Percentiles rank a stretch among this genome's conserved stretches.
These are phyloP conservation scores for Sinodicranocentrus sp. DNA, from an alignment of 2,888 invertebrate genomes.

Conservation along the genomic window DNA sequence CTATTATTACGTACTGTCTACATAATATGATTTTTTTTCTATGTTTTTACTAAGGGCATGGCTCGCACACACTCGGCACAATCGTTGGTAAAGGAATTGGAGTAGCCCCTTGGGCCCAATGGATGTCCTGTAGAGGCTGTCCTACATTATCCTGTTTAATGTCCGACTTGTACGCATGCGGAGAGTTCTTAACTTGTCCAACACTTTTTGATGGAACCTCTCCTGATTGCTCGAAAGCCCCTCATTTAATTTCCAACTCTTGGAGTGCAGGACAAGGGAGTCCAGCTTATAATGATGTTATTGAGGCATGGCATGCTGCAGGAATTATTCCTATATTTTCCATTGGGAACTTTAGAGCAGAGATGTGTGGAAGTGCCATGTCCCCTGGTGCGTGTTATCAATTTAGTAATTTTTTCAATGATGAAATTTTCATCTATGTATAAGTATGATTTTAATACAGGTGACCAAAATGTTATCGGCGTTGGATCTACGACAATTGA, in stretches of 20 bases:
- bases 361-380: conserved; percentile 21
- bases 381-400: conserved; percentile 45
- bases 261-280: conserved; percentile 60
- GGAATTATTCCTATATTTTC: conserved; percentile 49
- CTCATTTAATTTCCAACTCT: conserved; percentile 66
- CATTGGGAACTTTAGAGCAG: conserved; percentile 37
- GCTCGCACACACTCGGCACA: conserved; percentile 50
- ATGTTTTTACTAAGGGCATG: conserved; percentile 31
- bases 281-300: conserved; percentile 9
- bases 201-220: conserved; percentile 47
- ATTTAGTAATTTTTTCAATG: conserved; percentile 47
- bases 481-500: conserved; percentile 3
- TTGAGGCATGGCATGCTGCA: conserved; percentile 28
- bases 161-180: conserved; percentile 50
- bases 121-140: conserved; percentile 70
- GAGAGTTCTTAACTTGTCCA: conserved; percentile 69
- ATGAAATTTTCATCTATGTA: neutral
- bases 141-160: conserved; percentile 34
- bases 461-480: too few species aligned
- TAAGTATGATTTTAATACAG: too few species aligned
- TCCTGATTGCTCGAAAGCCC: conserved; percentile 65
- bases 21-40: neutral
- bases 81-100: conserved; percentile 51
- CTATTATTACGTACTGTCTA: too few species aligned
- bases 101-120: conserved; percentile 45